Conservation (phyloP, 2,797 vertebrate species). For the Melanotaenia boesemani region DNA sequence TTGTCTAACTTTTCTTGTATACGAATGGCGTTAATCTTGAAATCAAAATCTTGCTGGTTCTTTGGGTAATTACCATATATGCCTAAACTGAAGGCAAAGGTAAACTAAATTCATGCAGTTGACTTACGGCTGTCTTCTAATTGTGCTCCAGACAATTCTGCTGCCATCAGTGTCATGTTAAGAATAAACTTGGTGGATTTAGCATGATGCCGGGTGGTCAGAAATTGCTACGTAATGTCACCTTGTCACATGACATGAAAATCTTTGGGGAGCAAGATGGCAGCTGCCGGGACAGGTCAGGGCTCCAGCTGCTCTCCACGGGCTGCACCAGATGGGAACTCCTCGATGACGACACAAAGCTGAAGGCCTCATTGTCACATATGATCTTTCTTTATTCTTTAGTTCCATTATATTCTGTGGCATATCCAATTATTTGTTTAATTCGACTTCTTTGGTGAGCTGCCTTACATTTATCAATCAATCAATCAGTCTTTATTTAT, state of each 20-base stretch:
- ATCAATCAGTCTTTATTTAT: no score
- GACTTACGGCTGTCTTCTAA: no score
- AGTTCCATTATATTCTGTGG: no score
- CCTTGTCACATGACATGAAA: background rate
- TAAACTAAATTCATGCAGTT: no score
- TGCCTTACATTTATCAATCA: no score
- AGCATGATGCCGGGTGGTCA: background rate
- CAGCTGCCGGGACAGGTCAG: background rate
- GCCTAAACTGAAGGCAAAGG: background rate
- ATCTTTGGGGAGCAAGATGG: background rate
- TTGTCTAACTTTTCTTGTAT: no score
- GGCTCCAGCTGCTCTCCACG: background rate
- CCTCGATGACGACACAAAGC: background rate
- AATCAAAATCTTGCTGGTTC: background rate
- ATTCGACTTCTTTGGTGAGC: no score
- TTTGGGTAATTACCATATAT: background rate
- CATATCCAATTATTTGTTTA: no score
- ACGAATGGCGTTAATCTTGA: no score
- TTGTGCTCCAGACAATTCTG: no score
- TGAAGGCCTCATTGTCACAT: background rate
- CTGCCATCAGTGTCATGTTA: no score
- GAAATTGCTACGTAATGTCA: background rate
- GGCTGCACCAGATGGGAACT: background rate
- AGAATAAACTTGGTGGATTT: no score
- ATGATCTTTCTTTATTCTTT: background rate